phyloP scores from a whole-genome alignment of 2,113 vertebrate genomes.

The Ciconia boyciana region DNA sequence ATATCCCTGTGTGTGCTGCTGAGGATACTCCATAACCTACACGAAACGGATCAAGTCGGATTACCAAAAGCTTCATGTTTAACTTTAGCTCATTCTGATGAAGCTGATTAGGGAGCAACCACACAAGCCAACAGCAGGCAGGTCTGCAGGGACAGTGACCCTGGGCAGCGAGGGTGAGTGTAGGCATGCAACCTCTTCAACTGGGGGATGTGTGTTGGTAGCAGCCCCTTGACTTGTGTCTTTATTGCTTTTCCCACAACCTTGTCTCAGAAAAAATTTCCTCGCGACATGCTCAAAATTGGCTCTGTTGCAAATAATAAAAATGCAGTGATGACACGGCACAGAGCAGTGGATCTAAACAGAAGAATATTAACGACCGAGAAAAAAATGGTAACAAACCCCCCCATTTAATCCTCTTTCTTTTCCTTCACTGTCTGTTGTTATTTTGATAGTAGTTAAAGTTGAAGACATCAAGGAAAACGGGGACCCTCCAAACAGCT shows the following conservation, averaged over 20 bases:
- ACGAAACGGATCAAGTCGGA: neutral
- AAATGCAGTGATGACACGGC: neutral
- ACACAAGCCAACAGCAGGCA: neutral
- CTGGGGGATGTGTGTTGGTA: neutral
- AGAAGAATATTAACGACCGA: neutral
- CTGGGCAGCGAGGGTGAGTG: rapidly evolving
- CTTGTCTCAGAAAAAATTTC: neutral
- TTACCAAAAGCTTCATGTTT: neutral
- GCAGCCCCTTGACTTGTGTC: neutral
- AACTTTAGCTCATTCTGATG: neutral
- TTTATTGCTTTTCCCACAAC: neutral
- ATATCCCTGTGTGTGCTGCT: neutral
- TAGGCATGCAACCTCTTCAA: neutral
- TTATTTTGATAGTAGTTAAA: neutral
- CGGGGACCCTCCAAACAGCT: neutral
- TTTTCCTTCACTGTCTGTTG: neutral
- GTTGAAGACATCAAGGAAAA: neutral
- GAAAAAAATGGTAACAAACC: neutral
- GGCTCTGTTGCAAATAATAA: neutral
- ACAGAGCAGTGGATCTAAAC: neutral
- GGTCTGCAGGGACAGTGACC: neutral
- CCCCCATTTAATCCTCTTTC: neutral
- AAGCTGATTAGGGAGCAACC: neutral
- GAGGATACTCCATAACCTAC: neutral
- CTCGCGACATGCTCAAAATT: rapidly evolving